These are phyloP conservation scores for Dromiciops gliroides DNA, from an alignment of 2,113 vertebrate genomes.

Conservation along the genomic window DNA sequence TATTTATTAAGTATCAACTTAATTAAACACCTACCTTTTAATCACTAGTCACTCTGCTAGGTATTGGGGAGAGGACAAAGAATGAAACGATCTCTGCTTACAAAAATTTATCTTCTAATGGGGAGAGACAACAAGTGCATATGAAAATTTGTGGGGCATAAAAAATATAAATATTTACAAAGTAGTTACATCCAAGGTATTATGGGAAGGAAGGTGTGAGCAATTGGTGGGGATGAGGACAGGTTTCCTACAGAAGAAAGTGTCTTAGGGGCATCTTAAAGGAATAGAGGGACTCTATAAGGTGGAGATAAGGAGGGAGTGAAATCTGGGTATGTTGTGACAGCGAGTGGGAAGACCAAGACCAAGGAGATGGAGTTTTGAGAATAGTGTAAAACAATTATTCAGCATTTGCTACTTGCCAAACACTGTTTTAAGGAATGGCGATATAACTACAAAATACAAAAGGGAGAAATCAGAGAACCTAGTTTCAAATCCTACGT, in stretches of 20 bases:
- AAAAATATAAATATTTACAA: background rate
- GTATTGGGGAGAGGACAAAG: background rate
- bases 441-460: background rate
- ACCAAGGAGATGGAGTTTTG: background rate
- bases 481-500: background rate
- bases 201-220: background rate
- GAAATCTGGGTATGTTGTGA: background rate
- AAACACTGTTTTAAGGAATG: background rate
- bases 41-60: background rate
- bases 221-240: background rate
- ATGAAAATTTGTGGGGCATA: background rate
- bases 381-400: background rate
- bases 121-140: background rate
- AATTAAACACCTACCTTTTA: background rate
- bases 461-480: background rate
- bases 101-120: background rate
- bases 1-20: background rate
- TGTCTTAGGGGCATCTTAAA: background rate
- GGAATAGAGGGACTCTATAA: background rate
- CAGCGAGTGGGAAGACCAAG: background rate
- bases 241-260: background rate
- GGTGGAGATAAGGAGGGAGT: background rate
- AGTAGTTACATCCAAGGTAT: background rate
- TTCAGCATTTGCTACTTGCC: background rate
- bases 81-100: background rate